phyloP scores from a whole-genome alignment of 1,140 invertebrate species.

The Cydia splendana region DNA sequence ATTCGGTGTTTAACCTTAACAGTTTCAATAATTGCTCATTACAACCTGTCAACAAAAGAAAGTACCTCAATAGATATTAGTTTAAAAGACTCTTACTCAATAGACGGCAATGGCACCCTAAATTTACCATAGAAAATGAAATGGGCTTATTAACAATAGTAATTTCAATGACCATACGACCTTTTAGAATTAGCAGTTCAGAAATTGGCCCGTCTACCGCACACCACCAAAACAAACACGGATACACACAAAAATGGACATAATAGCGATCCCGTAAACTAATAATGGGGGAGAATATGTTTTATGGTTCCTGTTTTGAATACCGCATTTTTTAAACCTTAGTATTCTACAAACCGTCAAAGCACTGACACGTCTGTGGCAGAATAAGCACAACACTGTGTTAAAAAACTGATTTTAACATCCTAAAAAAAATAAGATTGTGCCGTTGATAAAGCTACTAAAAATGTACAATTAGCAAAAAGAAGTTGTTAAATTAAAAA shows the following conservation, averaged over 20 bases:
- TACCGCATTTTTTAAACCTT: conserved; percentile 69
- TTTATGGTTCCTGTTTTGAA: conserved; percentile 78
- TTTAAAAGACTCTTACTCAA: conserved; percentile 53
- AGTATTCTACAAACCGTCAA: conserved; percentile 67
- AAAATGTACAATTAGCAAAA: conserved; percentile 10
- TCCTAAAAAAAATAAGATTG: conserved; percentile 37
- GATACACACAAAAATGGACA: conserved; percentile 73
- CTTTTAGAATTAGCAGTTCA: neutral
- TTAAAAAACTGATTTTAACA: conserved; percentile 35
- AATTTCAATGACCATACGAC: neutral
- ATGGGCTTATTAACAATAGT: neutral
- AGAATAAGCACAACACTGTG: conserved; percentile 33
- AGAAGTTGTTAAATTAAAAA: neutral
- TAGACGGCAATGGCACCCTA: conserved; percentile 68
- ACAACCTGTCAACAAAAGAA: conserved; percentile 15
- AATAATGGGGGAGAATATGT: conserved; percentile 79
- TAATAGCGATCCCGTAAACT: conserved; percentile 78
- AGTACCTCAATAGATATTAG: conserved; percentile 5
- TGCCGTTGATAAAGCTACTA: conserved; percentile 32
- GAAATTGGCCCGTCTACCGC: conserved; percentile 69
- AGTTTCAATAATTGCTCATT: conserved; percentile 13
- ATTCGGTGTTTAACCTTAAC: neutral
- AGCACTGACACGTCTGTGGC: conserved; percentile 61
- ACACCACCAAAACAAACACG: conserved; percentile 76
- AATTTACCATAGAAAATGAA: conserved; percentile 25